Conservation (phyloP, 2,113 vertebrate genomes). For the Mus pahari region DNA sequence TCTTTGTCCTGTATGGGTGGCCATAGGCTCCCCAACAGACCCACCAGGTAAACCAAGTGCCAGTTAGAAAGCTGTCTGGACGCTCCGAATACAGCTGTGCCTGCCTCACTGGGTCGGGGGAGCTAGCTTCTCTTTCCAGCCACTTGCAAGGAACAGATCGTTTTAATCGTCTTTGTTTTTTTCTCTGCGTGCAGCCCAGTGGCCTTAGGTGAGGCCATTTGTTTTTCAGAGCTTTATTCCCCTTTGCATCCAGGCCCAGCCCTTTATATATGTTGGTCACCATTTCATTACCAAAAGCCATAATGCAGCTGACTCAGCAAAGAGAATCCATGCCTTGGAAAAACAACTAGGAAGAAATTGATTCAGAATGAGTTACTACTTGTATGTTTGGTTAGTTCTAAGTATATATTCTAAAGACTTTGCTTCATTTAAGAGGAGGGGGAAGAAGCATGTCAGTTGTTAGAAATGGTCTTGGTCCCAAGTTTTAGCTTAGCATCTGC, state of each 20-base stretch:
- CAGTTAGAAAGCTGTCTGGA: conserved; percentile 54
- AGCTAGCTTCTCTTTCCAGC: conserved; percentile 39
- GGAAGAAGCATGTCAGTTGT: not conserved
- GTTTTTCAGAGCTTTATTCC: conserved; percentile 27
- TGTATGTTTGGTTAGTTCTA: conserved; percentile 66
- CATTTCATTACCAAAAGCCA: not conserved
- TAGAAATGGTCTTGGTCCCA: conserved; percentile 25
- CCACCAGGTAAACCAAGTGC: conserved; percentile 62
- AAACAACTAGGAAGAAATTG: conserved; percentile 37
- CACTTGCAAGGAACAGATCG: conserved; percentile 22
- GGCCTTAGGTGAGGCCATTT: conserved; percentile 49
- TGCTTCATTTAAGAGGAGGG: conserved; percentile 49
- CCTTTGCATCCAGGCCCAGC: not conserved
- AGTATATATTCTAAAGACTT: conserved; percentile 60
- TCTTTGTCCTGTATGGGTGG: conserved; percentile 65
- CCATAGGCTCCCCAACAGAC: conserved; percentile 28
- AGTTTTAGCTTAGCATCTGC: conserved; percentile 72
- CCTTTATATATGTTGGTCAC: conserved; percentile 40
- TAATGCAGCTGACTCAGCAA: conserved; percentile 47
- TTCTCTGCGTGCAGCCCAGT: not conserved
- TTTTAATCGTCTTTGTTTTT: conserved; percentile 54
- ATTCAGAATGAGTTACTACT: conserved; percentile 51
- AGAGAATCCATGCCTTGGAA: conserved; percentile 51
- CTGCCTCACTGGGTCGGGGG: conserved; percentile 14
- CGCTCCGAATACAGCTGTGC: conserved; percentile 59